phyloP scores from a whole-genome alignment of 1,140 invertebrate species.

The Drosophila sproati region DNA sequence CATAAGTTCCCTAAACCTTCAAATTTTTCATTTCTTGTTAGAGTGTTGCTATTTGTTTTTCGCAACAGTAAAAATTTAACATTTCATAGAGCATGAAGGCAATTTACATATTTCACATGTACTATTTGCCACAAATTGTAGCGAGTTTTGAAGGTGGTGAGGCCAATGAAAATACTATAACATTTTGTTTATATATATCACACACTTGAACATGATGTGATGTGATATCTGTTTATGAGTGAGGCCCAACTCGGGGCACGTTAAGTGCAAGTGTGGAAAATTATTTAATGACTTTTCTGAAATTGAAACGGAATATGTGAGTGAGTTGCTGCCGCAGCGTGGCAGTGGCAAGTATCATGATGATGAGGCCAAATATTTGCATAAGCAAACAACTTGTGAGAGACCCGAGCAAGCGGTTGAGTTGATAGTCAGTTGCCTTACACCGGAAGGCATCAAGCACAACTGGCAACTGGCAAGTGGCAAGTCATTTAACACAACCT shows the following conservation, averaged over 20 bases:
- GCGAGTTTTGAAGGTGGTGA: background rate
- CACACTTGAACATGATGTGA: conserved; percentile 42
- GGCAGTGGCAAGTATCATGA: conserved; percentile 26
- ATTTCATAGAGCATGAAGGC: conserved; percentile 24
- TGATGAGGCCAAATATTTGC: conserved; percentile 74
- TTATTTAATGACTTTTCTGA: conserved; percentile 84
- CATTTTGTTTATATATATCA: conserved; percentile 67
- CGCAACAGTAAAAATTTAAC: conserved; percentile 20
- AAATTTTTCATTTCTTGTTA: too few species aligned
- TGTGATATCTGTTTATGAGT: conserved; percentile 49
- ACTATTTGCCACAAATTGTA: conserved; percentile 17
- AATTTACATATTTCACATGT: conserved; percentile 34
- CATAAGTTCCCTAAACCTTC: too few species aligned
- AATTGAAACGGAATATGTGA: conserved; percentile 81
- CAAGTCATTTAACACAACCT: conserved; percentile 56
- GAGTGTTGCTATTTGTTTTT: too few species aligned
- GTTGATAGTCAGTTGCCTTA: conserved; percentile 47
- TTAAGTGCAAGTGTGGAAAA: conserved; percentile 83
- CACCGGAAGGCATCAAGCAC: conserved; percentile 21
- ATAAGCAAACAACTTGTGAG: conserved; percentile 64
- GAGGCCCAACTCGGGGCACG: conserved; percentile 31
- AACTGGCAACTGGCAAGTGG: conserved; percentile 40
- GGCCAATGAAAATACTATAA: conserved; percentile 24
- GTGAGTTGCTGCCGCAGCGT: conserved; percentile 60
- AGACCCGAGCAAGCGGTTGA: conserved; percentile 30